A percentile compares a stretch with the other conserved stretches of the same genome.
These are phyloP conservation scores for Arctia plantaginis DNA, from an alignment of 2,888 invertebrate genomes.

Conservation along the genomic window DNA sequence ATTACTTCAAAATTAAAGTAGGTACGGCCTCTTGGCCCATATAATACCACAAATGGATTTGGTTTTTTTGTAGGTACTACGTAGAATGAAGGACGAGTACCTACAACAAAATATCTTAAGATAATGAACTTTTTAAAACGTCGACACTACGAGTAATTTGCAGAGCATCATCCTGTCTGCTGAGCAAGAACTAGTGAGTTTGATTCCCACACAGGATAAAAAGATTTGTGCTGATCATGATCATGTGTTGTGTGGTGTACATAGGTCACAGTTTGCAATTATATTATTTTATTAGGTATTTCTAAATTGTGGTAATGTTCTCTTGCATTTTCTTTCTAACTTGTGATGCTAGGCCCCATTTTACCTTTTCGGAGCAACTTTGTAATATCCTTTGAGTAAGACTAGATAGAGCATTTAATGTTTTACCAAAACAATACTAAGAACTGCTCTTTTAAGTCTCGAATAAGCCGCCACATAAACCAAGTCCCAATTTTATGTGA, in stretches of 20 bases:
- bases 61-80: neutral
- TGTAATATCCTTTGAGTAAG: neutral
- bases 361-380: neutral
- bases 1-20: neutral
- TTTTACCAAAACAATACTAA: neutral
- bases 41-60: neutral
- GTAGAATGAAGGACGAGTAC: neutral
- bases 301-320: no score
- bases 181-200: no score
- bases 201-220: no score
- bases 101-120: neutral
- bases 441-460: neutral
- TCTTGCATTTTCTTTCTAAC: no score
- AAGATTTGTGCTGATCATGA: no score
- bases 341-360: neutral
- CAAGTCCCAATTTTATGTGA: neutral
- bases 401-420: neutral
- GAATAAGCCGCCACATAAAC: conserved; percentile 1
- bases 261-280: neutral
- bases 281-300: no score
- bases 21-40: neutral
- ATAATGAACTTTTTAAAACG: neutral
- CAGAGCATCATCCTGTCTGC: neutral
- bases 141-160: neutral
- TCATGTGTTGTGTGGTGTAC: neutral